Evolutionary conservation across 1,140 invertebrate species (phyloP), one percentile per base, ranked within the genome.

Genomic region (Drosophila prosaltans): DNA sequence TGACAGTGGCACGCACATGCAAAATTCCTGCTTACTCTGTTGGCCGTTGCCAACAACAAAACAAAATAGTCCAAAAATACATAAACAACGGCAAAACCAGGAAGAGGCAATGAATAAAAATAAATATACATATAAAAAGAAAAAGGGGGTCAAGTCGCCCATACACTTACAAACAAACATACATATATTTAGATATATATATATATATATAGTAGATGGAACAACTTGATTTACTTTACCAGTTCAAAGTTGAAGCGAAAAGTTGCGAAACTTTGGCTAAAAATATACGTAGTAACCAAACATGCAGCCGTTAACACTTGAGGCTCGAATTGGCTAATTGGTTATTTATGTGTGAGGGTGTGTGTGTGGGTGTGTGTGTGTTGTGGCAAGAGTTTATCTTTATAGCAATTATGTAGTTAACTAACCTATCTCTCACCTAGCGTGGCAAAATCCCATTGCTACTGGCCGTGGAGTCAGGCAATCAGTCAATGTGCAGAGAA

Each of bases 361-460:
- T 32, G 48, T 58, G 40, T 39, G 48, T 21, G 39, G 58, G 60
- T 16, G 26, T n/a, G 36, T 8, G 32, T 54, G n/a, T 39, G 65
- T 74, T 74, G 48, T 40, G 58, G 26, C 36, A 41, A 48, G 30
- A 32, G 54, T 75, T 69, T 72, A 66, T 81, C 63, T 69, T 79
- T 40, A 59, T 59, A 24, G 57, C 57, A 75, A 69, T 69, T 70
- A 59, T 11, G 24, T 73, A 63, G 74, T 51, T 65, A 69, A 28
- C 78, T 58, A 67, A 72, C 54, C 24, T 64, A 91, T 93, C 92
- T 92, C 92, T 86, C 65, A 69, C 75, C 24, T 85, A 98, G 97
- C 96, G 95, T 92, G 98, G 98, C 68, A 97, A 97, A 93, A 97
- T 98, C 81, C 98, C 98, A 73, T 93, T 99, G 78, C 95, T 99